Conservation (phyloP, 2,113 vertebrate genomes). For the Morone saxatilis region DNA sequence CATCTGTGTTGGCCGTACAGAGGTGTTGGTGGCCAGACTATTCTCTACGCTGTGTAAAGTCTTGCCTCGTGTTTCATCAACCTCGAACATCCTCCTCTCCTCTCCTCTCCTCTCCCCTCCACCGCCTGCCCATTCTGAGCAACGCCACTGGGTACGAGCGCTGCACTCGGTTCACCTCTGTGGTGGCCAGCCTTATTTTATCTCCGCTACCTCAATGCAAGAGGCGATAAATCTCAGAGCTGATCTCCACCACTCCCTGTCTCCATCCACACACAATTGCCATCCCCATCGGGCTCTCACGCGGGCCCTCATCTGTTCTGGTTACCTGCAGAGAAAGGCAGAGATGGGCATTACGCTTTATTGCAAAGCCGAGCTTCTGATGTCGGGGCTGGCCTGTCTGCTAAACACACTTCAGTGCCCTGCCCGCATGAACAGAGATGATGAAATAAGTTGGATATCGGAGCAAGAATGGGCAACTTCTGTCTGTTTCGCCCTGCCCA, state of each 20-base stretch:
- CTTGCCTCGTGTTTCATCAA: conserved; percentile 86
- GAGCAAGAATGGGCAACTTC: conserved; percentile 81
- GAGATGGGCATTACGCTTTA: conserved; percentile 79
- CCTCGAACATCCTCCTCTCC: conserved; percentile 70
- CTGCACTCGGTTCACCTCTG: conserved; percentile 69
- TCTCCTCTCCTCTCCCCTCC: conserved; percentile 54
- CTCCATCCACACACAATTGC: conserved; percentile 51
- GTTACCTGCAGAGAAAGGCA: conserved; percentile 82
- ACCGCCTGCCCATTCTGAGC: conserved; percentile 62
- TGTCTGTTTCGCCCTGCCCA: conserved; percentile 67
- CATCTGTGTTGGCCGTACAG: conserved; percentile 65
- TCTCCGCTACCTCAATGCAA: conserved; percentile 64
- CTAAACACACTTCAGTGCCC: conserved; percentile 79
- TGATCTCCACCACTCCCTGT: conserved; percentile 72
- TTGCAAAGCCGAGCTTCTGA: conserved; percentile 78
- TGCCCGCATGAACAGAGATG: conserved; percentile 76
- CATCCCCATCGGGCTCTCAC: conserved; percentile 62
- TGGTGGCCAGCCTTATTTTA: conserved; percentile 67
- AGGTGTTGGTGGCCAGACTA: conserved; percentile 70
- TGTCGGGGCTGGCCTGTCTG: conserved; percentile 75
- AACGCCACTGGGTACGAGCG: conserved; percentile 69
- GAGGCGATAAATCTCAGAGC: conserved; percentile 75
- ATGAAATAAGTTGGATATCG: conserved; percentile 82
- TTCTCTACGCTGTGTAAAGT: conserved; percentile 59
- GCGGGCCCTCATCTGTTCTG: conserved; percentile 80